A percentile compares a stretch with the other conserved stretches of the same genome.
Conservation (phyloP, 2,797 vertebrate genomes). For the Tarsius wallacei region DNA sequence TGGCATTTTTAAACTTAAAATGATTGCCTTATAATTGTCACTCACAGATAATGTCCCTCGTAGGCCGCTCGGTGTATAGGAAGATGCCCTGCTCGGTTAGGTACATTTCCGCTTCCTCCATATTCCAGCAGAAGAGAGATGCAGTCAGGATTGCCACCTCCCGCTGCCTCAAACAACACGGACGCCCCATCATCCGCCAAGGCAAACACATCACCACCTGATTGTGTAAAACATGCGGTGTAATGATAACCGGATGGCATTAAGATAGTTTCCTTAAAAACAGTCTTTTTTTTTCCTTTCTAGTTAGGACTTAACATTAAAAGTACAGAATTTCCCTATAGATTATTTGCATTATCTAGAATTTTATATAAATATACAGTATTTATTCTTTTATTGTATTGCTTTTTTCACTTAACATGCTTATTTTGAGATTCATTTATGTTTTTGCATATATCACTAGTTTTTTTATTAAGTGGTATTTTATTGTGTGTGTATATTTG, state of each 20-base stretch:
- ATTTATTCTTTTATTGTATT: no score
- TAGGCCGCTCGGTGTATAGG: constrained; percentile 95
- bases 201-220: constrained; percentile 93
- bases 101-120: constrained; percentile 93
- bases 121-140: constrained; percentile 93
- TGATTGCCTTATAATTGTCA: neutral
- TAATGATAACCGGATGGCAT: neutral
- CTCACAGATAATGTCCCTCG: constrained; percentile 95
- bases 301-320: neutral
- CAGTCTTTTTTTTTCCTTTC: neutral
- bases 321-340: no score
- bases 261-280: neutral
- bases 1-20: constrained; percentile 8
- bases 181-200: constrained; percentile 93
- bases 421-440: no score
- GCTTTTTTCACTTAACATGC: no score
- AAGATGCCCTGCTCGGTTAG: constrained; percentile 93
- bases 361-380: no score
- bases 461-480: no score
- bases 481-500: no score
- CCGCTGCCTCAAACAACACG: constrained; percentile 94
- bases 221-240: constrained; percentile 33
- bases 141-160: constrained; percentile 94
- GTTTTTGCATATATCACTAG: no score
- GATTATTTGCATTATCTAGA: no score